These are phyloP conservation scores for Axea sp. DNA, from an alignment of 2,888 invertebrate genomes.

Conservation along the genomic window DNA sequence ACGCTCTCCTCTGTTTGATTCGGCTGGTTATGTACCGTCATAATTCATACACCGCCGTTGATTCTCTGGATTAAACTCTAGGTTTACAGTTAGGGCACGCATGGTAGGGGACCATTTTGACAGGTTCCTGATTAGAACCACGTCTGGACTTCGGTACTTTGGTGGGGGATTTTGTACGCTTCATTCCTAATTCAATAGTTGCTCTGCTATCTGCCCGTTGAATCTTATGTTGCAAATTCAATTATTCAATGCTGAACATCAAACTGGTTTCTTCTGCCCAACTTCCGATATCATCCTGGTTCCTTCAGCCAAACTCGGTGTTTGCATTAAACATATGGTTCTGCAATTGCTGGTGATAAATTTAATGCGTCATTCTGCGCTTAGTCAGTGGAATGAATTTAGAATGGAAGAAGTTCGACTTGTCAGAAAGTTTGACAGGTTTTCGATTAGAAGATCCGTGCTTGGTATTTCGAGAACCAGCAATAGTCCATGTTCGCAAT, in stretches of 20 bases:
- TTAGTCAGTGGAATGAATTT: conserved; percentile 20
- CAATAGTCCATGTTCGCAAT: no score
- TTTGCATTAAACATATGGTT: conserved; percentile 3
- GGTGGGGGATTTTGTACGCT: no score
- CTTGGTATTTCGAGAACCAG: no score
- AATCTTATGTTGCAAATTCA: no score
- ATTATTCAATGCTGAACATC: not conserved
- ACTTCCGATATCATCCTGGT: not conserved
- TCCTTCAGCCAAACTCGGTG: not conserved
- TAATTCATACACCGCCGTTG: conserved; percentile 31
- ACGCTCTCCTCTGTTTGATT: conserved; percentile 31
- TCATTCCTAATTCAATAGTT: no score
- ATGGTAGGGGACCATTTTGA: conserved; percentile 3
- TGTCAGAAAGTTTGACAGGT: not conserved
- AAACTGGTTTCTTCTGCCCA: not conserved
- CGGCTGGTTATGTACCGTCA: conserved; percentile 22
- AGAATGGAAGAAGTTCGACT: not conserved
- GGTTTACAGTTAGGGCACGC: conserved; percentile 18
- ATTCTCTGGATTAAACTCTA: conserved; percentile 11
- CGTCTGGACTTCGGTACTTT: no score
- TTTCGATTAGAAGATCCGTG: not conserved
- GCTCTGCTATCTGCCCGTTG: no score
- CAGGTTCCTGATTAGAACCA: not conserved
- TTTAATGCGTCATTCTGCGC: conserved; percentile 26
- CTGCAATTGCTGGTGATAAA: conserved; percentile 20